Evolutionary conservation across 2,113 vertebrate species (phyloP).

Genomic region (Phoxinus phoxinus): DNA sequence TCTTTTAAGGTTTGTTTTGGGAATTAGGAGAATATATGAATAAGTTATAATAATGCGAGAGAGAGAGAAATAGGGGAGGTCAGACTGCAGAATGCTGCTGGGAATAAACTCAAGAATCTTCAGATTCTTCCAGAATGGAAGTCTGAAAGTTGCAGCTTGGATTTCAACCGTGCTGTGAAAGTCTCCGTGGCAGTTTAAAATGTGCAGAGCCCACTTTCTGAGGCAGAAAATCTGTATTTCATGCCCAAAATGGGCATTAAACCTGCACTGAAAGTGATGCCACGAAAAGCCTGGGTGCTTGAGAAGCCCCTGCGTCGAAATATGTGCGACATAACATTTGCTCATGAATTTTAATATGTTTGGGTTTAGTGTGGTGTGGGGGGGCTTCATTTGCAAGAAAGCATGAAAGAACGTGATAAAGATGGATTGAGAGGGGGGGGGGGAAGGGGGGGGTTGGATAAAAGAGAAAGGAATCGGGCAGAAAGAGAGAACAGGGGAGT

Average conservation of each 20-base stretch:
- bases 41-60: slow-evolving; percentile 58
- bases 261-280: slow-evolving; percentile 23
- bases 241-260: slow-evolving; percentile 35
- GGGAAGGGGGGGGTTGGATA: slow-evolving; percentile 45
- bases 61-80: background rate
- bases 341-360: slow-evolving; percentile 48
- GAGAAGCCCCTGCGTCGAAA: slow-evolving; percentile 16
- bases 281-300: slow-evolving; percentile 20
- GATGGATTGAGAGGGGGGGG: slow-evolving; percentile 37
- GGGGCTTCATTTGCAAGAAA: slow-evolving; percentile 37
- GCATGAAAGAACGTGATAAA: slow-evolving; percentile 4
- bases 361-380: slow-evolving; percentile 24
- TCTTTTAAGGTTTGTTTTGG: slow-evolving; percentile 61
- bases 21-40: slow-evolving; percentile 71
- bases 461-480: slow-evolving; percentile 65
- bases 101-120: slow-evolving; percentile 25
- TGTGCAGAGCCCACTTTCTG: slow-evolving; percentile 8
- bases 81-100: background rate
- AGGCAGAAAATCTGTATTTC: slow-evolving; percentile 32
- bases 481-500: slow-evolving; percentile 72
- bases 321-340: slow-evolving; percentile 26
- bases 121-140: background rate
- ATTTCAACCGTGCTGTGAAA: background rate
- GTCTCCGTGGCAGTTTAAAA: background rate
- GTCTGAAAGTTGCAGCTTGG: background rate